phyloP scores from a whole-genome alignment of 2,888 invertebrate genomes.

The Tholera decimalis region DNA sequence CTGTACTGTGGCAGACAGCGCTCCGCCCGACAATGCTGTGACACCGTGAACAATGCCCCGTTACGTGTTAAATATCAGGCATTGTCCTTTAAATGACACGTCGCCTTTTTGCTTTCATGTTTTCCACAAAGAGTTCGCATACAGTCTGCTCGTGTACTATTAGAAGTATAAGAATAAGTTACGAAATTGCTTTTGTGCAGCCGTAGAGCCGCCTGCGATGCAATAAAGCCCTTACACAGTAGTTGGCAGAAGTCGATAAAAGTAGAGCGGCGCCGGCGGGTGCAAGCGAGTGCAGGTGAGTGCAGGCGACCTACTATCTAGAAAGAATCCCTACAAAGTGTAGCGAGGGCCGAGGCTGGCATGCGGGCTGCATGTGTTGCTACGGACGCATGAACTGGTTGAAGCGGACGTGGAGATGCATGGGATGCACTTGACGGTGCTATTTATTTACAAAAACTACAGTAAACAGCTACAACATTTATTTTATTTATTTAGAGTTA shows the following conservation, averaged over 20 bases:
- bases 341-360: constrained; percentile 4
- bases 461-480: too few relatives aligned
- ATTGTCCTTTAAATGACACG: constrained; percentile 58
- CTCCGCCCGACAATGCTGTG: constrained; percentile 32
- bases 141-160: constrained; percentile 13
- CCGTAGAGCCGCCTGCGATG: constrained; percentile 15
- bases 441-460: neutral
- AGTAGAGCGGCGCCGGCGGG: constrained; percentile 6
- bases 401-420: too few relatives aligned
- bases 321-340: constrained; percentile 36
- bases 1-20: neutral
- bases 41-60: constrained; percentile 44
- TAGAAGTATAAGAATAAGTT: constrained; percentile 25
- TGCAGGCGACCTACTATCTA: constrained; percentile 27
- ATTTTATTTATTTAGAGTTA: too few relatives aligned
- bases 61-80: constrained; percentile 55
- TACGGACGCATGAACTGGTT: too few relatives aligned
- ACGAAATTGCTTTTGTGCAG: constrained; percentile 25
- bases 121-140: constrained; percentile 27
- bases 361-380: constrained; percentile 6
- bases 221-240: constrained; percentile 26
- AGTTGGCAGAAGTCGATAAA: constrained; percentile 32
- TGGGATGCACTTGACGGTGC: too few relatives aligned
- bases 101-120: constrained; percentile 29
- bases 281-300: neutral